Evolutionary conservation across 1,140 invertebrate genomes (phyloP), one percentile per base, ranked within the genome.

Genomic region (Neuroterus valhalla): DNA sequence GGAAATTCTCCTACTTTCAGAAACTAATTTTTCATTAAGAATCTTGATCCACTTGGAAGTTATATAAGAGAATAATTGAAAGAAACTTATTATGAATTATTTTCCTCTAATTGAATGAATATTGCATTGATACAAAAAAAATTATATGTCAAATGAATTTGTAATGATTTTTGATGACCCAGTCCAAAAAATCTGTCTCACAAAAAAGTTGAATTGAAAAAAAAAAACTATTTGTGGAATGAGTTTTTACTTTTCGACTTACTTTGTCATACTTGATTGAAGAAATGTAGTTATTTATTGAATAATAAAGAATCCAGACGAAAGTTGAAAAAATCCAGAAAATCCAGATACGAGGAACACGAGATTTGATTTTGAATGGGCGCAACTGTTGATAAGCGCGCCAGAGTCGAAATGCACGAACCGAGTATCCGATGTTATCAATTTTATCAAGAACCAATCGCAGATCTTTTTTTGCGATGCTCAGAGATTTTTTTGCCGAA

Each of bases 381-480:
- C 70, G 72, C 5, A 86, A 70, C 8, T 78, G 48, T 11, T 66
- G 73, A 46, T 70, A 78, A 21, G 73, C 74, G 15, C 55, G 71
- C 62, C 77, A 67, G 26, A 82, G 45, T 44, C 42, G 50, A n/a
- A 75, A n/a, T 4, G 75, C 77, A n/a, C 79, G 79, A 10, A 23
- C 46, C 0, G 67, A 3, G 1, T 79, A 23, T 2, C 50, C 52
- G 3, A 78, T 44, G 1, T 67, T 74, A 23, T 86, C 78, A 31
- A 86, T 76, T 55, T 77, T 82, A 0, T 43, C 66, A 8, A 86
- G 19, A 62, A 86, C 78, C 14, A 68, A 17, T n/a, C 66, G 70
- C 12, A 86, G 23, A 12, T 86, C 80, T 45, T 82, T 84, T 26
- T 66, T 80, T n/a, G 84, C 85, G 8, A n/a, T 10, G 11, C 83